Percentiles rank a stretch among this genome's conserved stretches.
phyloP scores from a whole-genome alignment of 2,888 invertebrate species.

The Dasysyrphus albostriatus region DNA sequence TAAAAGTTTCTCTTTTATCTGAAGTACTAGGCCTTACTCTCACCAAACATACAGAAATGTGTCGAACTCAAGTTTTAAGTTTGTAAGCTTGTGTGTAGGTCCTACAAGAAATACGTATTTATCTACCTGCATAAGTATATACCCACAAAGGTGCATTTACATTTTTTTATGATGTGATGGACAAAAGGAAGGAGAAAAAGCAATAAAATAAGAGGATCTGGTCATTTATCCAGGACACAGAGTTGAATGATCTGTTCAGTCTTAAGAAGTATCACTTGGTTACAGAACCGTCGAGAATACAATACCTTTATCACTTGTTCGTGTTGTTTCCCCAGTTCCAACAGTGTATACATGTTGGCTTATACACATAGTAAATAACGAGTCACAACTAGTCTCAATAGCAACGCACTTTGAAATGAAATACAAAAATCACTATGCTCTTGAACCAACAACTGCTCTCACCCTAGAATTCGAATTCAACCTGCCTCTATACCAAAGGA shows the following conservation, averaged over 20 bases:
- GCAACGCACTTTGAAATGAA: background rate
- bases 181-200: background rate
- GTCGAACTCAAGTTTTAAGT: too few relatives aligned
- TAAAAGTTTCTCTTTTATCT: too few relatives aligned
- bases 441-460: background rate
- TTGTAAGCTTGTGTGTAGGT: too few relatives aligned
- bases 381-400: background rate
- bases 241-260: background rate
- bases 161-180: background rate
- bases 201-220: background rate
- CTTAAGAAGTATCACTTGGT: background rate
- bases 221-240: background rate
- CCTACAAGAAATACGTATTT: too few relatives aligned
- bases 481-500: background rate
- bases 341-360: background rate
- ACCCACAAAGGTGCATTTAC: background rate
- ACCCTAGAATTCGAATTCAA: background rate
- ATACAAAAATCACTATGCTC: background rate
- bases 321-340: background rate
- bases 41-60: too few relatives aligned
- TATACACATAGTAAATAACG: background rate
- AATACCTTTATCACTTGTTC: background rate
- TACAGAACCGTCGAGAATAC: background rate
- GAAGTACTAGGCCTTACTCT: too few relatives aligned
- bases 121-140: too few relatives aligned